A percentile compares a stretch with the other conserved stretches of the same genome.
These are phyloP conservation scores for Pseudorhombus dupliciocellatus DNA, from an alignment of 2,113 vertebrate species.

Conservation along the genomic window DNA sequence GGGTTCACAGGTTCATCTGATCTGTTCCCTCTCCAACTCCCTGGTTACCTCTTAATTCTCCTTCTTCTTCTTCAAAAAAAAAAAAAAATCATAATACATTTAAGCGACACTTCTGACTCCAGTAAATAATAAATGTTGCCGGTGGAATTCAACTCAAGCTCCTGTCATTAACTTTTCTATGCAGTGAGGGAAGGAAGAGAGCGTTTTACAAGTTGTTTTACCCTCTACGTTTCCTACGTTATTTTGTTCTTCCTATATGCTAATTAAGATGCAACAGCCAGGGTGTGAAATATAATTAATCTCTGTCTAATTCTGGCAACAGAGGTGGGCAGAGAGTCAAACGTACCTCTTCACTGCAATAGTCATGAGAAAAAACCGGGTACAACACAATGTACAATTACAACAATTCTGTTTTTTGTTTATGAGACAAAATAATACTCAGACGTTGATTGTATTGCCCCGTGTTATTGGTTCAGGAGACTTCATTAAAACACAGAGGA, in stretches of 20 bases:
- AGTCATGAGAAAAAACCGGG: constrained; percentile 16
- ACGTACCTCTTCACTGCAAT: neutral
- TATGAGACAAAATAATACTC: neutral
- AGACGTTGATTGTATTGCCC: neutral
- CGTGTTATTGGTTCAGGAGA: neutral
- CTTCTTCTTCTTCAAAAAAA: too few species aligned
- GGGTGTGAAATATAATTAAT: constrained; percentile 34
- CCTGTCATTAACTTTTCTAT: neutral
- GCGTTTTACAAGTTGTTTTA: constrained; percentile 8
- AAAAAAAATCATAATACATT: neutral
- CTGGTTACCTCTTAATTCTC: neutral
- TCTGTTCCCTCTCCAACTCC: neutral
- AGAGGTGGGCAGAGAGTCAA: constrained; percentile 10
- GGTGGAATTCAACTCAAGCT: neutral
- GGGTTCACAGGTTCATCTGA: constrained; percentile 10
- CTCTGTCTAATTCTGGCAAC: constrained; percentile 11
- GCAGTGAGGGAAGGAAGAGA: neutral
- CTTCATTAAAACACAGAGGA: too few species aligned
- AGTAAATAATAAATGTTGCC: neutral
- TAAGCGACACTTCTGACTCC: neutral
- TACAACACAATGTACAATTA: too few species aligned
- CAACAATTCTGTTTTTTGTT: too few species aligned
- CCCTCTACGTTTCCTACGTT: constrained; percentile 16
- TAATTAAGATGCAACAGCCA: constrained; percentile 34
- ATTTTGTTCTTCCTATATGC: constrained; percentile 16